Evolutionary conservation across 2,113 vertebrate species (phyloP).

Genomic region (Rhizomys pruinosus): DNA sequence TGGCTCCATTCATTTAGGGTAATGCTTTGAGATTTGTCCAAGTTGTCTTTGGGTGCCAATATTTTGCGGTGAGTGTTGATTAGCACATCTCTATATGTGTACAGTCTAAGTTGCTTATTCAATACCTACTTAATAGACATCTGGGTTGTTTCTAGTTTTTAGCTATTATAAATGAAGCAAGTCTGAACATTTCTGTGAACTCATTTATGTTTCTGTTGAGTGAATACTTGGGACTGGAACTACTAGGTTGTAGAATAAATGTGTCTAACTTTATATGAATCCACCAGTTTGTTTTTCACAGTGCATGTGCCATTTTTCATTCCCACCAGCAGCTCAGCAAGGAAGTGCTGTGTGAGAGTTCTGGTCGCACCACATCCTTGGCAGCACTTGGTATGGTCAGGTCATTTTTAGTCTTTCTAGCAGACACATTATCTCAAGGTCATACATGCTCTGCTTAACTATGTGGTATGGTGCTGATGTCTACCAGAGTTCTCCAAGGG

Average conservation of each 20-base stretch:
- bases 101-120: background rate
- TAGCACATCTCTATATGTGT: background rate
- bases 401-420: background rate
- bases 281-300: background rate
- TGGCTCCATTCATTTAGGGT: background rate
- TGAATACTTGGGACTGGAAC: background rate
- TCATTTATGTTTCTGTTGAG: background rate
- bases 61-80: background rate
- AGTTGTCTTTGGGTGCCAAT: background rate
- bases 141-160: background rate
- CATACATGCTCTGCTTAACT: background rate
- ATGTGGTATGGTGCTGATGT: too few species aligned
- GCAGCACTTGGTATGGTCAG: background rate
- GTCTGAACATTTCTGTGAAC: background rate
- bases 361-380: background rate
- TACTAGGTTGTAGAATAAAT: background rate
- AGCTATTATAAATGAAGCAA: background rate
- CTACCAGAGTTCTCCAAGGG: too few species aligned
- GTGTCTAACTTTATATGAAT: background rate
- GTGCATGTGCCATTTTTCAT: background rate
- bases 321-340: background rate
- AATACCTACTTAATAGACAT: background rate
- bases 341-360: background rate
- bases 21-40: background rate
- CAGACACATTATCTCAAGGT: background rate